Evolutionary conservation across 2,797 vertebrate genomes (phyloP), one percentile per base, ranked within the genome.

Genomic region (Thalassophryne amazonica): DNA sequence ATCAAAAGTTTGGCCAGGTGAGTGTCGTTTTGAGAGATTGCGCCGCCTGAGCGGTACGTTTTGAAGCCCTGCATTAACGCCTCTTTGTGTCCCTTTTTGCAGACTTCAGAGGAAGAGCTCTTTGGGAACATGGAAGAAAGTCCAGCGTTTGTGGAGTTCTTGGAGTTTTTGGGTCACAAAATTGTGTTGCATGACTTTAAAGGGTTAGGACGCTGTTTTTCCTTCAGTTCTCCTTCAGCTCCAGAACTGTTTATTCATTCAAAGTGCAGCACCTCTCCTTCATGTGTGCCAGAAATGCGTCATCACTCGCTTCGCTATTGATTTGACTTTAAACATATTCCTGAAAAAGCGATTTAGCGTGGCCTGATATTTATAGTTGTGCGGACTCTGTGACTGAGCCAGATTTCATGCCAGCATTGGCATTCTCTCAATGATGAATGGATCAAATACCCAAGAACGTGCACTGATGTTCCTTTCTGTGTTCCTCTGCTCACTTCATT

Each of bases 1-100:
- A 97, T 88, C 97, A 99, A 79, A 96, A 92, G 82, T 93, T 94
- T 11, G 94, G 94, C 48, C 97, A 98, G 93, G 96, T 96, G 73
- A 77, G 92, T 57, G 24, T 29, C 1, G 0, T 39, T 10, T 25
- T n/a, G 29, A 31, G 8, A 58, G 41, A 59, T 31, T 12, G 28
- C 3, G 2, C 43, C 9, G 24, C 25, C n/a, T 27, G 16, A 31
- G 58, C 20, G 39, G n/a, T 17, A 27, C 53, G 14, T 35, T 57
- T 39, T 42, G 6, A 55, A 23, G 17, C 35, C 17, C n/a, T 0
- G 6, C n/a, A 2, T 35, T 29, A n/a, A 13, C 4, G 43, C 33
- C 6, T 30, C 15, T 9, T 19, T 5, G 21, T 54, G 21, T 31
- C 51, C 16, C 4, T 49, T 12, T 22, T 7, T 5, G 2, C 86